Conservation (phyloP, 2,113 vertebrate genomes). For the Albula glossodonta region DNA sequence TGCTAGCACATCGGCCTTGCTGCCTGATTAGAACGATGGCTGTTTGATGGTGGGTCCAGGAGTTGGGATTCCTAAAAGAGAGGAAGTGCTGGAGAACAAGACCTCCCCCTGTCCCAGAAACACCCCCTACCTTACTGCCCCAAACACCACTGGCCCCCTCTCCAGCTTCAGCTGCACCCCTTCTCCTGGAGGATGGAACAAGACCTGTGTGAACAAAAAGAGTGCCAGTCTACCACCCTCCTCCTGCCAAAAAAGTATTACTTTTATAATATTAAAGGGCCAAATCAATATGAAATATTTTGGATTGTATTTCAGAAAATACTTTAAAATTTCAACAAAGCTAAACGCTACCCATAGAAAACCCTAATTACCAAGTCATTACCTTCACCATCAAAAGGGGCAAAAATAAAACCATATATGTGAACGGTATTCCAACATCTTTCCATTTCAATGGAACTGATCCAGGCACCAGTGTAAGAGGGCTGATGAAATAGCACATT, state of each 20-base stretch:
- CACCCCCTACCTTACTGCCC: too few species aligned
- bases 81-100: not conserved
- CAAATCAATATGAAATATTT: not conserved
- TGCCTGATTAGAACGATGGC: not conserved
- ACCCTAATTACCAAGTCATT: not conserved
- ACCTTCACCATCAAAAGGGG: not conserved
- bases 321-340: not conserved
- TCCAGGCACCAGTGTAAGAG: not conserved
- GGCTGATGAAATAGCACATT: constrained; percentile 9
- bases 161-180: too few species aligned
- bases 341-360: not conserved
- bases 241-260: too few species aligned
- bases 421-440: not conserved
- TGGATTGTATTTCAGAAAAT: not conserved
- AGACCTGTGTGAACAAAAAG: too few species aligned
- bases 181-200: too few species aligned
- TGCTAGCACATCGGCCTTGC: not conserved
- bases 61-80: not conserved
- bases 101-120: not conserved
- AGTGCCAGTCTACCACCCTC: too few species aligned
- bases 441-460: not conserved
- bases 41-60: not conserved
- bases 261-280: too few species aligned
- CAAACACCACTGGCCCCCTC: too few species aligned
- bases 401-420: not conserved